Evolutionary conservation across 1,140 invertebrate species (phyloP), one percentile per base, ranked within the genome.

Genomic region (Brachionus rotundiformis): DNA sequence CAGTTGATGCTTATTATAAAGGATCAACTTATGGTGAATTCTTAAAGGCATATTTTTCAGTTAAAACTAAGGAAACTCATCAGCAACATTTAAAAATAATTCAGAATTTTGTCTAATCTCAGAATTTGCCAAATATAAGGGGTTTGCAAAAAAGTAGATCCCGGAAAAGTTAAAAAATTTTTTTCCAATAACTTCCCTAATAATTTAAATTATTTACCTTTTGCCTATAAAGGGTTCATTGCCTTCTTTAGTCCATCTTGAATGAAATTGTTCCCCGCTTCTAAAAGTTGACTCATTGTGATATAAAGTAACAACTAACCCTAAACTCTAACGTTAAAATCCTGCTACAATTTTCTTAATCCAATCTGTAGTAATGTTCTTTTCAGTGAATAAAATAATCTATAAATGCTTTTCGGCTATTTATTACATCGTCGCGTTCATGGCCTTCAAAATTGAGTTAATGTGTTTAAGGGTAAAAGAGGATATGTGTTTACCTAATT

Each of bases 301-400:
- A 63, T 29, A 63, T 29, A 63, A 29, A n/a, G 29, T 29, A 63
- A 33, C 25, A 63, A n/a, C n/a, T n/a, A n/a, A n/a, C n/a, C n/a
- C n/a, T n/a, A n/a, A n/a, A n/a, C n/a, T n/a, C n/a, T n/a, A n/a
- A n/a, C n/a, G n/a, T n/a, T 13, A 63, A 63, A 29, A 63, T 63
- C 27, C 61, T 29, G 3, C 29, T 33, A 63, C 25, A 33, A 63
- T 63, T 63, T 29, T 63, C 61, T 29, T 63, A 13, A 63, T 29
- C 29, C 25, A 54, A 8, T 65, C n/a, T 33, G 33, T 71, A 71
- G 33, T 71, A 71, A 39, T 71, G 33, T 36, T 71, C 65, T 71
- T 71, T 71, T 71, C 65, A 13, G 16, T 71, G 16, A 23, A 71
- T 23, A 71, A 71, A 71, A 71, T 71, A 39, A 39, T 71, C 65